Evolutionary conservation across 1,140 invertebrate genomes (phyloP), one percentile per base, ranked within the genome.

Genomic region (Neuroterus valhalla): DNA sequence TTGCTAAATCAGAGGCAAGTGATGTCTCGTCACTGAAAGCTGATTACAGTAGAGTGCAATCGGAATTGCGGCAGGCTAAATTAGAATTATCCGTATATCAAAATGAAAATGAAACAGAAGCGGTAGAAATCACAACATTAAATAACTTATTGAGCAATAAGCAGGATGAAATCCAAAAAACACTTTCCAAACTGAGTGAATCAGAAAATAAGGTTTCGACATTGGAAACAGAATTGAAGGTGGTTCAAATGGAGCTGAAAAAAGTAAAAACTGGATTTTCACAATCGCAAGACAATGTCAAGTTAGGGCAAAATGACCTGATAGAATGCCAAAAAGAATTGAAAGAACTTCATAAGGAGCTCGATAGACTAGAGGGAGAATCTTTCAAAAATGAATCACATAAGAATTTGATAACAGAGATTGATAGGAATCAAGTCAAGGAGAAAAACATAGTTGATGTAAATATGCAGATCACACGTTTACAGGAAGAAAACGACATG

Each of bases 51-150:
- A 88, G 85, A 31, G 52, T 75, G 15, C 82, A 87, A 21, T 17
- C 80, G 11, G 87, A 89, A 72, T 70, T 88, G 50, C 70, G 74
- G 15, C 85, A 86, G 71, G 15, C 85, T 10, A 82, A 85, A 62
- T 81, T 81, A 0, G 88, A 89, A 31, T 26, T 84, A 0, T 82
- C 80, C 3, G 70, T 45, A 6, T 78, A 81, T 0, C 74, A 83
- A 52, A 85, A 78, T 50, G 87, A 89, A 68, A 74, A 71, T 4
- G 80, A 86, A 55, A 75, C 74, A 1, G 83, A 88, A 74, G 79
- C 82, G 4, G 72, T 70, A 1, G 86, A 89, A 73, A 72, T 86
- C 15, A 76, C 76, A 38, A 71, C 42, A 11, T 66, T 89, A 23
- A 82, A 80, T 70, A 70, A 66, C 1, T 14, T 77, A 23, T 50